Percentiles rank a stretch among this genome's conserved stretches.
phyloP scores from a whole-genome alignment of 2,797 vertebrate species.

The Clamator glandarius region DNA sequence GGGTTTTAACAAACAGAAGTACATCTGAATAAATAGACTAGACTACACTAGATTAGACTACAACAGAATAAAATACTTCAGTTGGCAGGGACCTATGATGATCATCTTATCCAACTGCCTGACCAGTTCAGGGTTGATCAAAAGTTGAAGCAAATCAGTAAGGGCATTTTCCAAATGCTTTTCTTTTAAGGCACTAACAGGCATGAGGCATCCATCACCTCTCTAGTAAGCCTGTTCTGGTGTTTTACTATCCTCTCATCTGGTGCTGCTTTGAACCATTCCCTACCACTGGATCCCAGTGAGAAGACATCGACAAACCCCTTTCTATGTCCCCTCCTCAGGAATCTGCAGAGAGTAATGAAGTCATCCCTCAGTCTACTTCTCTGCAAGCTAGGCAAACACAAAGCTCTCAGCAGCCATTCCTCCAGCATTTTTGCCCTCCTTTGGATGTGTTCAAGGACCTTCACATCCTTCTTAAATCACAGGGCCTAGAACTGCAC shows the following conservation, averaged over 20 bases:
- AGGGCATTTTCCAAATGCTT: not conserved
- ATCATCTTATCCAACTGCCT: not conserved
- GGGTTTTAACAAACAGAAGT: not conserved
- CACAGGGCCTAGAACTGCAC: too few relatives aligned
- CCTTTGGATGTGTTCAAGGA: not conserved
- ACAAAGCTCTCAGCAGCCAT: not conserved
- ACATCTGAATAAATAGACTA: not conserved
- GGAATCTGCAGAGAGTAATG: too few relatives aligned
- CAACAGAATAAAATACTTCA: not conserved
- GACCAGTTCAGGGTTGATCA: not conserved
- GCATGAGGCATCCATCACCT: rapidly evolving
- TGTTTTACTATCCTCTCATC: not conserved
- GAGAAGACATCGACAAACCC: too few relatives aligned
- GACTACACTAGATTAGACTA: not conserved
- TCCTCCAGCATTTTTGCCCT: not conserved
- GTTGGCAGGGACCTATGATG: not conserved
- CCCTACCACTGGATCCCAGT: too few relatives aligned
- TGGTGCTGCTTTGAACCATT: not conserved
- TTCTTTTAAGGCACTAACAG: not conserved
- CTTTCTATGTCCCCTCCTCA: too few relatives aligned
- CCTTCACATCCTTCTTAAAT: not conserved
- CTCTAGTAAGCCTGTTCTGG: not conserved
- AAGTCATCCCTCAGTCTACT: not conserved
- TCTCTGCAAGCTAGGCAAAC: not conserved
- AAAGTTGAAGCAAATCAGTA: not conserved